Evolutionary conservation across 2,113 vertebrate genomes (phyloP), one percentile per base, ranked within the genome.

Genomic region (Pseudolaguvia tuberculata): DNA sequence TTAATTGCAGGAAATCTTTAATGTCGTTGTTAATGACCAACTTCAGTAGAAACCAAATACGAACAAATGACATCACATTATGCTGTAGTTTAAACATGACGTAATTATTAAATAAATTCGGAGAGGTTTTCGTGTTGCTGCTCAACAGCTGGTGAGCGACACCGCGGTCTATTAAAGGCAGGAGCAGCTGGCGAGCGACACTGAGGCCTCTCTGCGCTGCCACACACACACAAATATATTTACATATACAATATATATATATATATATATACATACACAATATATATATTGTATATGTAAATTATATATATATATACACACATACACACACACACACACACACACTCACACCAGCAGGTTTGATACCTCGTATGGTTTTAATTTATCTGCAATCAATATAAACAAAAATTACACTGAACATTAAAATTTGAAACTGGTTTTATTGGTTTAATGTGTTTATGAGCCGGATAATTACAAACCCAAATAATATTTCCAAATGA

Each of bases 171-270:
- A 84, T 72, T 79, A 25, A 81, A 85, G 53, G 84, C 79, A 84
- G 68, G 72, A 88, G 90, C 92, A 93, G 93, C 92, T 93, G 93
- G 91, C 84, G 83, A 83, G 83, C 91, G 92, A 52, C 55, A 70
- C 70, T 42, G 56, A 45, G 59, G 18, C 25, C 67, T 9, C n/a
- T 39, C 20, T 47, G 8, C 31, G 48, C 45, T 39, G 59, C 68
- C 76, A 78, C 25, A 55, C 59, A 61, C 72, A 62, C 52, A 73
- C 65, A 69, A 35, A 79, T 42, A 56, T 35, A 35, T 35, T 6
- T 35, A 35, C 3, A 35, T 35, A 6, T 35, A 35, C 6, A 4
- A 35, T 35, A 4, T 35, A 35, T 35, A 35, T 35, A 6, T 35
- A 6, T 35, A 35, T 35, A 35, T 35, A 35, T 35, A 35, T 35